These are phyloP conservation scores for Helobdella robusta DNA, from an alignment of 2,888 invertebrate species.

Conservation along the genomic window DNA sequence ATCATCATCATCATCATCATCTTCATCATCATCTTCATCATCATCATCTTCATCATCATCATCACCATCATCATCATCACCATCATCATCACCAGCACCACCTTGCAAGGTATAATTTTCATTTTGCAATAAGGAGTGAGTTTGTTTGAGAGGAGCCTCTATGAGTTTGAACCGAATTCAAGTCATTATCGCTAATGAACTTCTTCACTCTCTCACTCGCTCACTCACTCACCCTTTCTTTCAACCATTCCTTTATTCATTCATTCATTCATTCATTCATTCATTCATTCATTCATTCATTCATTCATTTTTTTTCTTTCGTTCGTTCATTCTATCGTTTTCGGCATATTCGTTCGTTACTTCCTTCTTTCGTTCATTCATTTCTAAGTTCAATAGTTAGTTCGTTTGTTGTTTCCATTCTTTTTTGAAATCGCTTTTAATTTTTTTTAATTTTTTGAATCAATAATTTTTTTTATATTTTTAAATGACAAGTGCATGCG, in stretches of 20 bases:
- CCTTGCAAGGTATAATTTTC: too few species aligned
- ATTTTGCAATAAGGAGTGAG: too few species aligned
- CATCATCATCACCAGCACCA: conserved; percentile 16
- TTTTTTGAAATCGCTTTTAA: background rate
- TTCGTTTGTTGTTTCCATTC: background rate
- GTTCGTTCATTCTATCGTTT: background rate
- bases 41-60: conserved; percentile 26
- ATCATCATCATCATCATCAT: conserved; percentile 21
- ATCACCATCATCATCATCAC: conserved; percentile 20
- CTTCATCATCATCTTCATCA: conserved; percentile 24
- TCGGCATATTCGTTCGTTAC: background rate
- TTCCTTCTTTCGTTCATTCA: background rate
- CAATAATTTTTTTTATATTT: too few species aligned
- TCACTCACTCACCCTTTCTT: too few species aligned
- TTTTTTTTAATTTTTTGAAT: too few species aligned
- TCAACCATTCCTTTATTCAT: background rate
- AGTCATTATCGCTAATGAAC: too few species aligned
- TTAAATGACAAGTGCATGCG: too few species aligned
- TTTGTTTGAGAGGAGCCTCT: too few species aligned
- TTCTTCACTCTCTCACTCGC: background rate
- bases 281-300: background rate
- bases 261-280: background rate
- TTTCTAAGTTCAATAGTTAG: background rate
- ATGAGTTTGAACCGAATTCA: too few species aligned
- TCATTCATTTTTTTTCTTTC: background rate